Evolutionary conservation across 2,113 vertebrate species (phyloP).

Genomic region (Ictalurus furcatus): DNA sequence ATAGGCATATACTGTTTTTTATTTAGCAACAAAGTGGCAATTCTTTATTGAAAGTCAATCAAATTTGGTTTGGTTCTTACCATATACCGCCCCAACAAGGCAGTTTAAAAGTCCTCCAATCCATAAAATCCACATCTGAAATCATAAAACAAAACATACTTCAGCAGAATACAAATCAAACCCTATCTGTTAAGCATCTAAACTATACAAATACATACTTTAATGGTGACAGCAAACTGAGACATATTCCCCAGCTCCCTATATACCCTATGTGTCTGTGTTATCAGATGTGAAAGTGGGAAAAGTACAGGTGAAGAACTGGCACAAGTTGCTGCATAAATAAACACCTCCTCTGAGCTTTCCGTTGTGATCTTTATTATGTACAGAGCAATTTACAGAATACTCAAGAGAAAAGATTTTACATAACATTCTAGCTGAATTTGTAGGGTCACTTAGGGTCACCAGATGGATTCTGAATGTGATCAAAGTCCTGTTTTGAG

Average conservation of each 20-base stretch:
- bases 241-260: not conserved
- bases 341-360: conserved; percentile 6
- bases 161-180: not conserved
- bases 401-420: not conserved
- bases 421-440: not conserved
- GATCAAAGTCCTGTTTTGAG: not conserved
- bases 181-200: not conserved
- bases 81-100: conserved; percentile 51
- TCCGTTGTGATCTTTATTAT: not conserved
- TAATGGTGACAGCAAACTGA: not conserved
- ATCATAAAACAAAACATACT: conserved; percentile 3
- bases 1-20: not conserved
- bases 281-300: conserved; percentile 6
- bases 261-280: conserved; percentile 1
- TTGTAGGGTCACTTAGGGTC: not conserved
- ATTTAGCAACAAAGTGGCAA: not conserved
- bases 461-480: not conserved
- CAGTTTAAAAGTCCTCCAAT: conserved; percentile 50
- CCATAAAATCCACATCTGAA: conserved; percentile 63
- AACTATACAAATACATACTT: conserved; percentile 51
- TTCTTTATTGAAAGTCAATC: not conserved
- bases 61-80: conserved; percentile 49
- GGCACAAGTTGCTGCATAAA: not conserved
- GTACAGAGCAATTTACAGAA: not conserved
- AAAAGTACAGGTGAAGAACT: conserved; percentile 39